Evolutionary conservation across 2,888 invertebrate species (phyloP), one percentile per base, ranked within the genome.

Genomic region (Acleris sparsana): DNA sequence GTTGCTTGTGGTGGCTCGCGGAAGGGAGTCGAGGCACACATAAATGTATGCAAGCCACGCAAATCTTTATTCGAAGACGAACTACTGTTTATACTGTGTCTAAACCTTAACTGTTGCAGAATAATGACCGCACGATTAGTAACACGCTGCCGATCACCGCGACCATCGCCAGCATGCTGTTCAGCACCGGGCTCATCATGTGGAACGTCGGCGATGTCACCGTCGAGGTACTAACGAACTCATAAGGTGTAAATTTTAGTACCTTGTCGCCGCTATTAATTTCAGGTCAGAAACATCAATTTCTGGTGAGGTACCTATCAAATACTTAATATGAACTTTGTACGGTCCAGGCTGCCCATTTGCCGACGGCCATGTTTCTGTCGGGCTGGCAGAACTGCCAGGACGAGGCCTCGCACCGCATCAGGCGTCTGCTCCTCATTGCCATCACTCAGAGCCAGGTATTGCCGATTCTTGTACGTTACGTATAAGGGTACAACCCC

Each of bases 161-260:
- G 1, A 66, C 74, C 0, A 71, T 70, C 3, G 66, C 64, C 0
- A 20, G 71, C 3, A 76, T 81, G 20, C 74, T 83, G 25, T 68
- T 75, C 39, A 72, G 72, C 69, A 79, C 78, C 6, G 84, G 82
- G 1, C 73, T 80, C 44, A 74, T 80, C 67, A 73, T 83, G 76
- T 83, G 82, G 78, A 83, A 78, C 56, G 78, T 83, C 22, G 84
- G 84, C 2, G 82, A 85, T 56, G 73, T 84, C 25, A 82, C 84
- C 3, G 72, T 82, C 3, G 84, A 83, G 74, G 83, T 79, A 33
- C 13, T 13, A 6, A 3, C 2, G 3, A n/a, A 17, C 6, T 58
- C 11, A 17, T 29, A 17, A 43, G 25, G 6, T 25, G 25, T 25
- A 25, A 5, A 25, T 25, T 6, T 25, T 25, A 7, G 6, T 25